Conservation (phyloP, 2,888 invertebrate genomes). For the Oligia fasciuncula region DNA sequence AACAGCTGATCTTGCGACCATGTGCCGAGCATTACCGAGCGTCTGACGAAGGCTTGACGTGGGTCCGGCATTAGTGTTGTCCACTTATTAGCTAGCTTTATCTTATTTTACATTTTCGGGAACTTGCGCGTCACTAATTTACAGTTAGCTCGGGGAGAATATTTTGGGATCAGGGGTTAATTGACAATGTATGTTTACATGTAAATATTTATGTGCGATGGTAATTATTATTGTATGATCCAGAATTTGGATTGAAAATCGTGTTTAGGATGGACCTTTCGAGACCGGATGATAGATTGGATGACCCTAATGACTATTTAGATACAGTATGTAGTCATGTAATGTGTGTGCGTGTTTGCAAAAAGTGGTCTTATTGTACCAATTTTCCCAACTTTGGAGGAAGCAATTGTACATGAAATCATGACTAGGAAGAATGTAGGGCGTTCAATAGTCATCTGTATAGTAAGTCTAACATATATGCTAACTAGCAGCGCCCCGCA, state of each 20-base stretch:
- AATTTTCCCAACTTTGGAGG: not conserved
- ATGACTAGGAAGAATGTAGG: not conserved
- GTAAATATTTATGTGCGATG: not conserved
- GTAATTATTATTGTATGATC: not conserved
- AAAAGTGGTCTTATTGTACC: too few relatives aligned
- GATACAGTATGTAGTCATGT: too few relatives aligned
- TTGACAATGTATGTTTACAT: conserved; percentile 37
- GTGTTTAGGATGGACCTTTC: not conserved
- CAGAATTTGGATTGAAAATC: not conserved
- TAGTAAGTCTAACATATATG: not conserved
- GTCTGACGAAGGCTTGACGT: conserved; percentile 64
- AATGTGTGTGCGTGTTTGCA: too few relatives aligned
- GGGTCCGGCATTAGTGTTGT: conserved; percentile 59
- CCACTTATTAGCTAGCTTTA: conserved; percentile 53
- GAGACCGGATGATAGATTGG: not conserved
- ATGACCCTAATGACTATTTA: not conserved
- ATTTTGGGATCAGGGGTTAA: conserved; percentile 21
- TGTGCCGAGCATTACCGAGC: conserved; percentile 39
- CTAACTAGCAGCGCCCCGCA: too few relatives aligned
- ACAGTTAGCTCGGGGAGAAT: conserved; percentile 25
- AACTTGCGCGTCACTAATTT: conserved; percentile 44
- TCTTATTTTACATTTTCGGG: conserved; percentile 56
- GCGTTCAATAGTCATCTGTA: not conserved
- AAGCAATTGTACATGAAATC: not conserved
- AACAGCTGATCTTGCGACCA: conserved; percentile 64